phyloP scores from a whole-genome alignment of 92 coral and sea anemone species.

The Plumapathes pennacea region DNA sequence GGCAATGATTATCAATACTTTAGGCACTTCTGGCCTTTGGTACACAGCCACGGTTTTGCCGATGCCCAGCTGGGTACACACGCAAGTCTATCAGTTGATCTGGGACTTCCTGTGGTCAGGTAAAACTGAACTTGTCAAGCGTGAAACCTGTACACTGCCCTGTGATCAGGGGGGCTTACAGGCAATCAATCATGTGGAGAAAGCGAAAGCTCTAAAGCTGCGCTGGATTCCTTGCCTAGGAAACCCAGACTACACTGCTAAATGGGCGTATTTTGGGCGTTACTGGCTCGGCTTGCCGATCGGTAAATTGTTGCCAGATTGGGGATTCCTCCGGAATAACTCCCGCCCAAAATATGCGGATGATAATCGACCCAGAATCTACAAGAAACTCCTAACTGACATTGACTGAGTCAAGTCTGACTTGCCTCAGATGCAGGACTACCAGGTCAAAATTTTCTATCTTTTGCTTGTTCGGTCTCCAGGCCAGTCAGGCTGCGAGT shows the following conservation, averaged over 20 bases:
- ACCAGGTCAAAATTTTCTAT: slow-evolving; percentile 5
- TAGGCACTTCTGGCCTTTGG: slow-evolving; percentile 27
- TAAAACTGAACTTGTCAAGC: slow-evolving; percentile 1
- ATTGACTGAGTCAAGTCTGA: neutral
- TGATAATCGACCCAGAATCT: neutral
- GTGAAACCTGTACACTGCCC: neutral
- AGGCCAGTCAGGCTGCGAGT: neutral
- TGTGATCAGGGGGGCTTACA: slow-evolving; percentile 3
- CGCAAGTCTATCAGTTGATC: neutral
- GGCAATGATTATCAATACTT: slow-evolving; percentile 18
- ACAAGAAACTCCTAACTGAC: neutral
- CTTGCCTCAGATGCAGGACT: neutral
- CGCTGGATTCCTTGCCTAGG: slow-evolving; percentile 10
- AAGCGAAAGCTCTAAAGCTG: neutral
- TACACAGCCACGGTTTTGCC: slow-evolving; percentile 23
- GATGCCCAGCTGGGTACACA: slow-evolving; percentile 13
- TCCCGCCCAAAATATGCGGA: neutral
- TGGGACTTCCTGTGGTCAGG: slow-evolving; percentile 28
- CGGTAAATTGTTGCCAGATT: neutral
- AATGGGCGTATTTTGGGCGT: slow-evolving; percentile 30
- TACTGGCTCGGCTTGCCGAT: slow-evolving; percentile 15
- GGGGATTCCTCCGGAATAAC: slow-evolving; percentile 1
- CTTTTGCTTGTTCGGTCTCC: neutral
- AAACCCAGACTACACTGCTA: neutral
- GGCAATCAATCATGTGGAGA: slow-evolving; percentile 2